Percentiles rank a stretch among this genome's conserved stretches.
Conservation (phyloP, 2,113 vertebrate species). For the Drymodes brunneopygia region DNA sequence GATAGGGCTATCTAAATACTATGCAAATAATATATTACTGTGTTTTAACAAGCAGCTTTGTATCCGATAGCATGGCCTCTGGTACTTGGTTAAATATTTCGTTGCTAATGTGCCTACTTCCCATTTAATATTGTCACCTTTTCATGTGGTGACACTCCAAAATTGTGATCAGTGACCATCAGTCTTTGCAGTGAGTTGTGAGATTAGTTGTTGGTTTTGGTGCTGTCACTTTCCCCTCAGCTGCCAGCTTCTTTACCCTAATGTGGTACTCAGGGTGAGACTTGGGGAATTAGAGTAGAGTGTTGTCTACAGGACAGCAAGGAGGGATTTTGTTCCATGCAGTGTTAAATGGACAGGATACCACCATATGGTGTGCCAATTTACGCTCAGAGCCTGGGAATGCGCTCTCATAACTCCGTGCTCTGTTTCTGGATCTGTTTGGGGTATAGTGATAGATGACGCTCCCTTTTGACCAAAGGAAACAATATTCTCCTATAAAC, state of each 20-base stretch:
- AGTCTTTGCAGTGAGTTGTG: neutral
- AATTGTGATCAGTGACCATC: neutral
- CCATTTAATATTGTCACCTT: neutral
- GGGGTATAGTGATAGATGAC: neutral
- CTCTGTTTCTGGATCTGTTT: neutral
- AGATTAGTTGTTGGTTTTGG: neutral
- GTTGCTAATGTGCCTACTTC: neutral
- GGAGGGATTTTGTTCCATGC: neutral
- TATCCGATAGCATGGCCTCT: neutral
- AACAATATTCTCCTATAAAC: neutral
- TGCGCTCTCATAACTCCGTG: neutral
- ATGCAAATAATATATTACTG: neutral
- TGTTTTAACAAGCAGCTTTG: neutral
- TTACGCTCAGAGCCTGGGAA: neutral
- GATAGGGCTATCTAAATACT: neutral
- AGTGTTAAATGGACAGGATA: neutral
- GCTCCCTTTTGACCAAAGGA: neutral
- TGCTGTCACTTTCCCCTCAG: neutral
- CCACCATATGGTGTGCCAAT: neutral
- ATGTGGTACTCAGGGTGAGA: neutral
- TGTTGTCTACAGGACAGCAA: neutral
- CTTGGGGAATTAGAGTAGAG: neutral
- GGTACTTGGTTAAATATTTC: neutral
- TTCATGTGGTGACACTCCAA: neutral
- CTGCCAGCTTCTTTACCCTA: neutral